These are phyloP conservation scores for Bursaphelenchus mucronatus DNA, from an alignment of 1,140 invertebrate species.

Conservation along the genomic window DNA sequence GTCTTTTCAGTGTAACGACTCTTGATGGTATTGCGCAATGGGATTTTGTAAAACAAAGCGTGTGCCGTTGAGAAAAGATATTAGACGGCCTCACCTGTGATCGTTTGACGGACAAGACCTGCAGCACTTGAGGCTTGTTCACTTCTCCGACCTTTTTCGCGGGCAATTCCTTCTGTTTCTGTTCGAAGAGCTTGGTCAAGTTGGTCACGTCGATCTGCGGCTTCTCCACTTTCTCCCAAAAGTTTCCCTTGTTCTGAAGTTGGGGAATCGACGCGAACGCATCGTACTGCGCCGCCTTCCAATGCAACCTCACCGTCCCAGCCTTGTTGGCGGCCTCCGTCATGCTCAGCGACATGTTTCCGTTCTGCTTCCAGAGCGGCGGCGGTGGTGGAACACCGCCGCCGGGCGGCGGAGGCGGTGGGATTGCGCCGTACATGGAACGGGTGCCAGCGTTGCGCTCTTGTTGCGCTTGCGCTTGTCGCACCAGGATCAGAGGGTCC, in stretches of 20 bases:
- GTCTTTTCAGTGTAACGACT: too few relatives aligned
- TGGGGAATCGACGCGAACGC: slow-evolving; percentile 71
- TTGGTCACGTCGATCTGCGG: slow-evolving; percentile 80
- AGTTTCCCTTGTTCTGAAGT: slow-evolving; percentile 70
- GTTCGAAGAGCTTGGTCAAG: slow-evolving; percentile 93
- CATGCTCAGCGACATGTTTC: slow-evolving; percentile 8
- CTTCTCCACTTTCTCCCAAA: slow-evolving; percentile 89
- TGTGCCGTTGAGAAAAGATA: too few relatives aligned
- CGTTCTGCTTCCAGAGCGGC: slow-evolving; percentile 43
- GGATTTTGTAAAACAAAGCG: too few relatives aligned
- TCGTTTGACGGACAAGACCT: slow-evolving; percentile 87
- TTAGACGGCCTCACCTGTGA: slow-evolving; percentile 64
- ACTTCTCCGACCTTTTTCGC: slow-evolving; percentile 71
- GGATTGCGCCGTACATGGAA: slow-evolving; percentile 2
- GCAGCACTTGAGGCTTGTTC: slow-evolving; percentile 77
- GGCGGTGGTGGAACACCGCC: slow-evolving; percentile 61
- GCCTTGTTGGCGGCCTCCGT: slow-evolving; percentile 12
- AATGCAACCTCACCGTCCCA: slow-evolving; percentile 97
- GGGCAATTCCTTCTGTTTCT: slow-evolving; percentile 81
- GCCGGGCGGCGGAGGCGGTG: slow-evolving; percentile 56
- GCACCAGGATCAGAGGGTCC: slow-evolving; percentile 54
- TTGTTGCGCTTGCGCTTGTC: slow-evolving; percentile 46
- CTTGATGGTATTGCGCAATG: too few relatives aligned
- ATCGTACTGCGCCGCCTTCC: slow-evolving; percentile 81
- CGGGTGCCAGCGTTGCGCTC: slow-evolving; percentile 36